Conservation (phyloP, 1,140 invertebrate genomes). For the Hirudo medicinalis region DNA sequence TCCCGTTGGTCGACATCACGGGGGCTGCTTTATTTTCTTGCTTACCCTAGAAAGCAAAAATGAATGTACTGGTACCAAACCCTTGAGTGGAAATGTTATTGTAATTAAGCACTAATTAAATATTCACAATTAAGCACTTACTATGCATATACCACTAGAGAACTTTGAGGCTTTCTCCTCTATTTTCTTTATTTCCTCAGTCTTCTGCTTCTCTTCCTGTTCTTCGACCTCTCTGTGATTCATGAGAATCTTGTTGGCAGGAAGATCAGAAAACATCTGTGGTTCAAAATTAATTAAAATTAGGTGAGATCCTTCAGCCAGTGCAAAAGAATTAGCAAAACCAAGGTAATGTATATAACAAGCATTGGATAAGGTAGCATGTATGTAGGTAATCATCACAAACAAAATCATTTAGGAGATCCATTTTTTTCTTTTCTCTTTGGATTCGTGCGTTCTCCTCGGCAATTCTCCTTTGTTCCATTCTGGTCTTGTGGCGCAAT, state of each 20-base stretch:
- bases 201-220: slow-evolving; percentile 50
- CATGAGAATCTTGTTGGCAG: slow-evolving; percentile 73
- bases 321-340: background rate
- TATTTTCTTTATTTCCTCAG: slow-evolving; percentile 43
- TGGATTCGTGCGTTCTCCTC: slow-evolving; percentile 57
- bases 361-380: background rate
- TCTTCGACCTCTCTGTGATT: slow-evolving; percentile 53
- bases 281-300: slow-evolving; percentile 17
- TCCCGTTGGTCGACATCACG: background rate
- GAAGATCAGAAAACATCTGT: slow-evolving; percentile 69
- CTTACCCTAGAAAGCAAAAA: background rate
- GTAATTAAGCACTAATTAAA: background rate
- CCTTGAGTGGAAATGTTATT: no score
- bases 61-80: background rate
- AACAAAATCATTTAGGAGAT: slow-evolving; percentile 72
- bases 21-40: background rate
- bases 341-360: background rate
- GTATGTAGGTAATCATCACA: background rate
- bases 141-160: slow-evolving; percentile 27
- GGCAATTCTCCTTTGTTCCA: slow-evolving; percentile 50
- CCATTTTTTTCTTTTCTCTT: slow-evolving; percentile 72
- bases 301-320: background rate
- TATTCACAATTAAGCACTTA: slow-evolving; percentile 4
- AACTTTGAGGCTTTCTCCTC: slow-evolving; percentile 33
- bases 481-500: slow-evolving; percentile 33